phyloP scores from a whole-genome alignment of 1,140 invertebrate species.

The Planococcus citri region DNA sequence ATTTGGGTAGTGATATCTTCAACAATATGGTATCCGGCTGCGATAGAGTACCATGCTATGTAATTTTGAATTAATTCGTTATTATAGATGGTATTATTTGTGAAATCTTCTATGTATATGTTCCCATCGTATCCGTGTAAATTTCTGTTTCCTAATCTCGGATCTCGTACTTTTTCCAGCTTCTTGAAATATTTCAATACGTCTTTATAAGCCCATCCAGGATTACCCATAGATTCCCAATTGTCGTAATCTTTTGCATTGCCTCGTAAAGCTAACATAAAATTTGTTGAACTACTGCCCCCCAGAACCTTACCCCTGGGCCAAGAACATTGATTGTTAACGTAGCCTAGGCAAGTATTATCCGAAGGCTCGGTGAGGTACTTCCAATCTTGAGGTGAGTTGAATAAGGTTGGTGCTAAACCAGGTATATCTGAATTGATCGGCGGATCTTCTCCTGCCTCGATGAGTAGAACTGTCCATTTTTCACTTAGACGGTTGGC shows the following conservation, averaged over 20 bases:
- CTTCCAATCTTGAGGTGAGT: slow-evolving; percentile 50
- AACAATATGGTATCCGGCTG: not conserved
- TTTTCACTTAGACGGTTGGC: slow-evolving; percentile 25
- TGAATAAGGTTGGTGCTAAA: slow-evolving; percentile 35
- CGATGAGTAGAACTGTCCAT: slow-evolving; percentile 40
- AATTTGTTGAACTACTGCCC: slow-evolving; percentile 66
- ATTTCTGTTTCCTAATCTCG: not conserved
- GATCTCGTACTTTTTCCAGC: slow-evolving; percentile 35
- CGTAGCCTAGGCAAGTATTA: slow-evolving; percentile 41
- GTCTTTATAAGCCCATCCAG: slow-evolving; percentile 52
- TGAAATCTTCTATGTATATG: slow-evolving; percentile 43
- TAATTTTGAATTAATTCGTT: not conserved
- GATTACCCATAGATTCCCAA: slow-evolving; percentile 54
- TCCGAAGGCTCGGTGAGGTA: slow-evolving; percentile 42
- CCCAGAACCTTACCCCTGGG: slow-evolving; percentile 51
- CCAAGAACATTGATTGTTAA: slow-evolving; percentile 40
- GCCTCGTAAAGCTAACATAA: slow-evolving; percentile 74
- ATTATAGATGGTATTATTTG: not conserved
- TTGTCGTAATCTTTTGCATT: slow-evolving; percentile 59
- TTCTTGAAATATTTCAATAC: slow-evolving; percentile 54
- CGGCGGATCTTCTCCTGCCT: slow-evolving; percentile 52
- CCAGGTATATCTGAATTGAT: slow-evolving; percentile 27
- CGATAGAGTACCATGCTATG: not conserved
- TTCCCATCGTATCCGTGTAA: slow-evolving; percentile 45
- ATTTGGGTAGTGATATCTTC: slow-evolving; percentile 7